Conservation (phyloP, 2,797 vertebrate genomes). For the Graptemys geographica region DNA sequence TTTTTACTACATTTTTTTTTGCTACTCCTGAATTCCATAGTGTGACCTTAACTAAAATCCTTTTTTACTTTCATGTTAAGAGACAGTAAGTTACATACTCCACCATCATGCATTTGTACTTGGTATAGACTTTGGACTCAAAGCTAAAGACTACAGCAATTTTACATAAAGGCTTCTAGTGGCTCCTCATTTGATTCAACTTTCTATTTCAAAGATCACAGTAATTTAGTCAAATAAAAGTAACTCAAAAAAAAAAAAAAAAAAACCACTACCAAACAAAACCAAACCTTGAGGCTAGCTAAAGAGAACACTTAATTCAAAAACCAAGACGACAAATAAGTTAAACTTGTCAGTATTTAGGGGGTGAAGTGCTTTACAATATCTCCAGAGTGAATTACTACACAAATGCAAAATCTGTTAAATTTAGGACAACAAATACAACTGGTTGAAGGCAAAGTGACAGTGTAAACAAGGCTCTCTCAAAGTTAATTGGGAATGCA, state of each 20-base stretch:
- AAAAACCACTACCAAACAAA: too few relatives aligned
- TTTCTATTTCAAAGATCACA: not conserved
- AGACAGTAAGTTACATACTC: not conserved
- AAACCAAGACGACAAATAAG: not conserved
- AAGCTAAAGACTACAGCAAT: not conserved
- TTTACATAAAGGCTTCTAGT: not conserved
- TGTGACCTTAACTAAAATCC: not conserved
- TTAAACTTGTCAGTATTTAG: not conserved
- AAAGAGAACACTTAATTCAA: not conserved
- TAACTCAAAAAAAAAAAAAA: too few relatives aligned
- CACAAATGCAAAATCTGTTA: not conserved
- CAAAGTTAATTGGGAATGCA: slow-evolving; percentile 3
- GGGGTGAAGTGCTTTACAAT: not conserved
- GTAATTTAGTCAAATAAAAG: not conserved
- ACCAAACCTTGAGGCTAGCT: not conserved
- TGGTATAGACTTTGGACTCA: not conserved
- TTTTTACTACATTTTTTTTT: not conserved
- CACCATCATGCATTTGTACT: not conserved
- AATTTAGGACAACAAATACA: not conserved
- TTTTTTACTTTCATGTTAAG: not conserved
- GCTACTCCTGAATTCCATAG: not conserved
- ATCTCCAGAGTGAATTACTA: not conserved
- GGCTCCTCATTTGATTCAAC: not conserved
- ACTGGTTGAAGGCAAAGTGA: not conserved
- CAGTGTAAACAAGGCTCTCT: not conserved